phyloP scores from a whole-genome alignment of 2,113 vertebrate genomes.

The Nothobranchius furzeri region DNA sequence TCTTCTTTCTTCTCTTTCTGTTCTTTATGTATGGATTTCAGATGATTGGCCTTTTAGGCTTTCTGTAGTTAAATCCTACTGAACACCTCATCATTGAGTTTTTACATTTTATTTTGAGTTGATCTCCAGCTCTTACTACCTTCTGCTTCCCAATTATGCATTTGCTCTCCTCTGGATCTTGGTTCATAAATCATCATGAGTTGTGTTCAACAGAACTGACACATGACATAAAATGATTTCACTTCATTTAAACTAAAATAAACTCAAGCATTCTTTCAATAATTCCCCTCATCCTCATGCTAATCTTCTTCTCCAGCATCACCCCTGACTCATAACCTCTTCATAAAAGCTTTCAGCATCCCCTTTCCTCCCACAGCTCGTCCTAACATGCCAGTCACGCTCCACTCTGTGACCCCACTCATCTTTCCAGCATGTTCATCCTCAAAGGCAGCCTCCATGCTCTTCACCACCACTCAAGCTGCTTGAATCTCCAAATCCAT shows the following conservation, averaged over 20 bases:
- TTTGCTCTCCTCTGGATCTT: too few relatives aligned
- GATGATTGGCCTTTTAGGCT: too few relatives aligned
- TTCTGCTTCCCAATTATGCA: neutral
- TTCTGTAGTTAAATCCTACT: too few relatives aligned
- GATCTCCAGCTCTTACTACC: neutral
- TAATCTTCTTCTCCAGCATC: slow-evolving; percentile 6
- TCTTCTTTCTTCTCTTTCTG: too few relatives aligned
- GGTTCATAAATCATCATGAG: too few relatives aligned
- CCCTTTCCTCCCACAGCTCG: slow-evolving; percentile 29
- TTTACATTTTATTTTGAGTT: too few relatives aligned
- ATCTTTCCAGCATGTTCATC: slow-evolving; percentile 21
- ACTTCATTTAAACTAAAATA: neutral
- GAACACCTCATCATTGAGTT: too few relatives aligned
- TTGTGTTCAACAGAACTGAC: too few relatives aligned
- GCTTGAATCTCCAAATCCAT: slow-evolving; percentile 15
- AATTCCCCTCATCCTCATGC: slow-evolving; percentile 15
- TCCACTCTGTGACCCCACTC: slow-evolving; percentile 37
- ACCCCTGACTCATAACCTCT: neutral
- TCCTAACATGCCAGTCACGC: slow-evolving; percentile 41
- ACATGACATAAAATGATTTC: too few relatives aligned
- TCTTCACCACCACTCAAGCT: neutral
- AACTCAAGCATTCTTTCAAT: slow-evolving; percentile 5
- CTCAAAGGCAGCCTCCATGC: neutral
- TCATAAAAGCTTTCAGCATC: slow-evolving; percentile 45
- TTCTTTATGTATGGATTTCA: too few relatives aligned